Conservation (phyloP, 2,797 vertebrate species). For the Siniperca scherzeri region DNA sequence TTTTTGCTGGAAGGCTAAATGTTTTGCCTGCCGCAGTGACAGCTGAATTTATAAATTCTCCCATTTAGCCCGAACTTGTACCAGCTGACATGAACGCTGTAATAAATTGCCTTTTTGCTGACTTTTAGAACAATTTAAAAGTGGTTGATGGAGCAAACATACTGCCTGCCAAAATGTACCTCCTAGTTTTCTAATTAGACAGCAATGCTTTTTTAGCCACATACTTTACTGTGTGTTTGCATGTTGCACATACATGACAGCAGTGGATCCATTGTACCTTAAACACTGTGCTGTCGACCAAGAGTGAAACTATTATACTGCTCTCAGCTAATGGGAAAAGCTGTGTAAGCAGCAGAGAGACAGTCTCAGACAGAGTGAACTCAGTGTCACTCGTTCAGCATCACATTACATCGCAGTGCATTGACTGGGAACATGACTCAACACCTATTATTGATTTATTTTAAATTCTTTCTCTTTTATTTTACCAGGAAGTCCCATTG, state of each 20-base stretch:
- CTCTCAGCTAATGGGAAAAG: slow-evolving; percentile 45
- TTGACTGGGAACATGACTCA: slow-evolving; percentile 55
- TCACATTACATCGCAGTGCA: slow-evolving; percentile 52
- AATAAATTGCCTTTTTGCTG: slow-evolving; percentile 3
- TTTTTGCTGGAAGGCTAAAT: slow-evolving; percentile 28
- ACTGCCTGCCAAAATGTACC: background rate
- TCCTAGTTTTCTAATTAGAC: background rate
- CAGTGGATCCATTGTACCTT: slow-evolving; percentile 18
- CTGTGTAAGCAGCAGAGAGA: slow-evolving; percentile 45
- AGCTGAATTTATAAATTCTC: slow-evolving; percentile 18
- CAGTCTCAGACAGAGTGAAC: slow-evolving; percentile 44
- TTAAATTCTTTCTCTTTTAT: too few species aligned
- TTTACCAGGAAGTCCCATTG: too few species aligned
- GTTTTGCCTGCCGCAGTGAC: background rate
- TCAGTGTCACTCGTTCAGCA: slow-evolving; percentile 39
- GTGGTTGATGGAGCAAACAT: background rate
- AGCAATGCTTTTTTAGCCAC: background rate
- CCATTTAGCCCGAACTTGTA: slow-evolving; percentile 23
- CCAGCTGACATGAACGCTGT: slow-evolving; percentile 25
- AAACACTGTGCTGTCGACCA: slow-evolving; percentile 4
- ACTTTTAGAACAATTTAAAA: slow-evolving; percentile 13
- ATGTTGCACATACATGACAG: slow-evolving; percentile 8
- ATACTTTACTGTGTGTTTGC: background rate
- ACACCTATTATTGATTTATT: slow-evolving; percentile 3
- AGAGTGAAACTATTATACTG: slow-evolving; percentile 31